Evolutionary conservation across 2,888 invertebrate genomes (phyloP).

Genomic region (Poecilobothrus nobilitatus): DNA sequence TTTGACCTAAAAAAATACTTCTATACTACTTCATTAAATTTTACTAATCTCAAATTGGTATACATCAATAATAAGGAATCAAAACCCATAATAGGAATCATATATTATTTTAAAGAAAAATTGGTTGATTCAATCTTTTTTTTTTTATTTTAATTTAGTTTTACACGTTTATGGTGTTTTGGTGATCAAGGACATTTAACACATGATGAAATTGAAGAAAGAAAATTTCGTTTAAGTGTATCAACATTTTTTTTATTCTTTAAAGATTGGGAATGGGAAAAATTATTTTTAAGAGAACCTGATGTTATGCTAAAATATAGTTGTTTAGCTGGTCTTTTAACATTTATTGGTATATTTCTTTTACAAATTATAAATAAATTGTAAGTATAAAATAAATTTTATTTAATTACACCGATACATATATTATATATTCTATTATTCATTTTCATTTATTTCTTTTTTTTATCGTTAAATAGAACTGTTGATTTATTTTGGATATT

Average conservation of each 20-base stretch:
- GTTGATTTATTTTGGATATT: slow-evolving; percentile 45
- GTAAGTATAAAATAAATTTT: slow-evolving; percentile 28
- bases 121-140: no score
- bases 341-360: slow-evolving; percentile 51
- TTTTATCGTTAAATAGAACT: not conserved
- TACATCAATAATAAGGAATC: no score
- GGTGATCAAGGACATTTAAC: slow-evolving; percentile 36
- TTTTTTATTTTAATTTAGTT: slow-evolving; percentile 23
- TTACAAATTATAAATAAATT: slow-evolving; percentile 53
- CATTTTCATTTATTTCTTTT: not conserved
- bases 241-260: slow-evolving; percentile 55
- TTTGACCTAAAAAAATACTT: no score
- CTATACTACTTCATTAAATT: no score
- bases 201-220: slow-evolving; percentile 40
- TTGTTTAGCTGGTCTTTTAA: slow-evolving; percentile 51
- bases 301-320: slow-evolving; percentile 84
- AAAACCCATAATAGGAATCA: no score
- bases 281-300: slow-evolving; percentile 61
- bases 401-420: no score
- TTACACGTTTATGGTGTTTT: slow-evolving; percentile 33
- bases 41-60: no score
- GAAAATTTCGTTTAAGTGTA: slow-evolving; percentile 40
- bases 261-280: slow-evolving; percentile 56
- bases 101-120: no score
- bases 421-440: no score